Percentiles rank a stretch among this genome's conserved stretches.
phyloP scores from a whole-genome alignment of 2,113 vertebrate genomes.

The Parotia lawesii region DNA sequence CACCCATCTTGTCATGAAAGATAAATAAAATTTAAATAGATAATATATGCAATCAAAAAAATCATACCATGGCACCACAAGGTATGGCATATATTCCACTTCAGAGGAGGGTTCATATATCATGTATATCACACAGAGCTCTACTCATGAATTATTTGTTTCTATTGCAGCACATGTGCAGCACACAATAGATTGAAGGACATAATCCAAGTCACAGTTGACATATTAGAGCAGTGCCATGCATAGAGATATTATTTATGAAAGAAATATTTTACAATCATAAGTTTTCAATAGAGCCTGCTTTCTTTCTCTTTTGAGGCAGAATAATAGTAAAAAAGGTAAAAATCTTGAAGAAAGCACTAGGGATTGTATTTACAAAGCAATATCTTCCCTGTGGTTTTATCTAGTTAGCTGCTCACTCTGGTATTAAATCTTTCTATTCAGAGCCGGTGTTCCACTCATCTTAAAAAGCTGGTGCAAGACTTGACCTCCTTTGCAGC shows the following conservation, averaged over 20 bases:
- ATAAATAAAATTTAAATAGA: slow-evolving; percentile 9
- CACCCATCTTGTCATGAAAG: neutral
- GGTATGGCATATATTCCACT: neutral
- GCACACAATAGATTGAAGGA: slow-evolving; percentile 17
- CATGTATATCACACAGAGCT: neutral
- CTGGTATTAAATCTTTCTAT: slow-evolving; percentile 9
- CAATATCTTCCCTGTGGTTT: neutral
- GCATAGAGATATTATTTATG: neutral
- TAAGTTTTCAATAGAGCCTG: neutral
- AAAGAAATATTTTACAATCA: slow-evolving; percentile 17
- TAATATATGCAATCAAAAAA: neutral
- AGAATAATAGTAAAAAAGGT: slow-evolving; percentile 4
- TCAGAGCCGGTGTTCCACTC: neutral
- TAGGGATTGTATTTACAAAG: neutral
- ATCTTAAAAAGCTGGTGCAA: neutral
- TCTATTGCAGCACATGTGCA: neutral
- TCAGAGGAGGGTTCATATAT: neutral
- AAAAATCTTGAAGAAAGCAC: neutral
- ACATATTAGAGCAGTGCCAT: slow-evolving; percentile 1
- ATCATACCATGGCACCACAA: neutral
- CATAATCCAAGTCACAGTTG: neutral
- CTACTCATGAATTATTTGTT: slow-evolving; percentile 22
- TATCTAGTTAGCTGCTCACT: neutral
- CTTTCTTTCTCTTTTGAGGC: neutral
- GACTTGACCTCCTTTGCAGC: neutral